Evolutionary conservation across 2,888 invertebrate genomes (phyloP), one percentile per base, ranked within the genome.

Genomic region (Steromphala cineraria): DNA sequence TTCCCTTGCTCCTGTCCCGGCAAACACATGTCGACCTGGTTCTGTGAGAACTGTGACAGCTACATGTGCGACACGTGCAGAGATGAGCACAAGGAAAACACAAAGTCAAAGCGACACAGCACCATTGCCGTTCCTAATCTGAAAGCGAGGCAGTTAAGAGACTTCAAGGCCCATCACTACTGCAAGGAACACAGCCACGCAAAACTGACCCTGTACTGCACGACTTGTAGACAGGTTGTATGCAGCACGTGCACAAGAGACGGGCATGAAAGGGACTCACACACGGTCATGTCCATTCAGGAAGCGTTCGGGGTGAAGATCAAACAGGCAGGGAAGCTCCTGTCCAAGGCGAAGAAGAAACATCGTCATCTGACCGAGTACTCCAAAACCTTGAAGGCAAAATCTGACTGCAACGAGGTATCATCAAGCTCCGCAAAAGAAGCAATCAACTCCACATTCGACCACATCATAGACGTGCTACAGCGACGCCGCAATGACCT

Each of bases 201-300:
- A 17, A 75, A 52, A 52, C 21, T 75, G n/a, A 75, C 75, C 2
- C 75, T 75, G n/a, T 75, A 46, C 75, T 75, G 75, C 52, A 46
- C 46, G 21, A 52, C 75, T 3, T 75, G 75, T 15, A 52, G 52
- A 24, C 46, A 46, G 24, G 75, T 75, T 21, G 52, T 75, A 8
- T 75, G 75, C 75, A 75, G 52, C 53, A 75, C 52, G 7, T 75
- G 75, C 52, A 75, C 52, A 1, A 15, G 75, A 52, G 52, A 75
- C 52, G 52, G 46, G 2, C 75, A 75, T 75, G 75, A 75, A 5
- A 40, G 52, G 5, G 52, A 75, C 19, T 52, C 75, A 52, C 75
- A 75, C 52, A 75, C n/a, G n/a, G 75, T 75, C 21, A 40, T 52
- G 24, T 52, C 75, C 17, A 52, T 75, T 10, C 75, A 75, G 21